Evolutionary conservation across 2,113 vertebrate species (phyloP), one percentile per base, ranked within the genome.

Genomic region (Ginglymostoma cirratum): DNA sequence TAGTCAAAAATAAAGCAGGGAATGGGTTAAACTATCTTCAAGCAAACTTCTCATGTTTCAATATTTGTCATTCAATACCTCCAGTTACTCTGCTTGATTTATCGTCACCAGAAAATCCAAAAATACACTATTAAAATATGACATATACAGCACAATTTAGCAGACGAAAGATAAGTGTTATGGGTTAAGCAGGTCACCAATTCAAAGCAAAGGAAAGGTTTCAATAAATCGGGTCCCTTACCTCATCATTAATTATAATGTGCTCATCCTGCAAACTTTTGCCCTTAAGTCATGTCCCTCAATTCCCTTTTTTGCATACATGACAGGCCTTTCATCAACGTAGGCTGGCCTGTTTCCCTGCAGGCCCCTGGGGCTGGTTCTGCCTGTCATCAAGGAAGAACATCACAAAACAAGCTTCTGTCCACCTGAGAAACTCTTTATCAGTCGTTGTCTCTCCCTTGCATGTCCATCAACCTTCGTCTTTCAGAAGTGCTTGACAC

Each of bases 301-400:
- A 48, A 52, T 95, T 95, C 94, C 69, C 38, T 45, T 95, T 95
- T 96, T 96, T 92, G 70, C 0, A 0, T 95, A 87, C 66, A 95
- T 95, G 94, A 95, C 94, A 95, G 66, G 67, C 94, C 96, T 96
- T 97, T 96, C 96, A 96, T 96, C 97, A 96, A 86, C 48, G 70
- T 48, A 52, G 80, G 96, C 96, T 96, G 96, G 7, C 0, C 17
- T 96, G 96, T 96, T 96, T 93, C 96, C 89, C 76, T 76, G 67
- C 72, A 23, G 95, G 96, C 96, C 42, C 96, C 67, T 72, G 90
- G 52, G 96, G 96, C 95, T 21, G 1, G 96, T 96, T 92, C 96
- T 97, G 97, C 83, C 95, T 85, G 95, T 96, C 96, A 67, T 66
- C 96, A 27, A 87, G 96, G 95, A 87, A 96, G 95, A 69, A 52